Base-by-base conservation (phyloP, 2,113 vertebrate species). In the Dromiciops gliroides region DNA sequence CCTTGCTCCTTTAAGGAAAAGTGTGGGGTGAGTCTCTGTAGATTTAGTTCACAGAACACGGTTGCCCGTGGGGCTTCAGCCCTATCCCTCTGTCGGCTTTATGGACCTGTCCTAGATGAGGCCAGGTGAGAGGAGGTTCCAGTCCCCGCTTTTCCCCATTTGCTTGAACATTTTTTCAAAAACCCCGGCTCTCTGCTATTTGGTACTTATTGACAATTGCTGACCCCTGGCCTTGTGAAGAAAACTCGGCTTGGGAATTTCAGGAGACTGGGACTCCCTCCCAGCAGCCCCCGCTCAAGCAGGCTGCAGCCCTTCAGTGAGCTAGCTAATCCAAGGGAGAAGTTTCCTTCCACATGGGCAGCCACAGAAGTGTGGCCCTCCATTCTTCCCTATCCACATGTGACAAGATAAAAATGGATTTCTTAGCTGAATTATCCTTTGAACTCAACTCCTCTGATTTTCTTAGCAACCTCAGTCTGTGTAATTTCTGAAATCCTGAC, bases 1-100 rank as follows among this genome's bases (percentile, higher is more conserved):
- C 96, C 95, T 93, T 96, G 95, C 91, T 95, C 92, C 97, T 98
- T 97, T 97, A 56, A 96, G 93, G 91, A 75, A 93, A 95, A 50
- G 51, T 93, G 49, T n/a, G 91, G 95, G 91, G 92, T 96, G 90
- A 47, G 95, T 97, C 97, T 97, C 89, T n/a, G 28, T 94, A 96
- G 90, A 92, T 97, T 94, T 94, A 10, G 0, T 95, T 91, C 96
- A 7, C 51, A 53, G 50, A 95, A 51, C 88, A 92, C 9, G 3
- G 25, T 24, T 2, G 28, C 56, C 31, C 28, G 12, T 51, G 51
- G 94, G 51, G 1, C 0, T 49, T 0, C 12, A 3, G 28, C 56
- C 11, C 3, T 31, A 12, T 31, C 28, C 31, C 12, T 10, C 11
- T 67, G 2, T 14, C 5, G 56, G 56, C 11, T 67, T 67, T 31